phyloP scores from a whole-genome alignment of 1,140 invertebrate genomes.

The Nilaparvata lugens region DNA sequence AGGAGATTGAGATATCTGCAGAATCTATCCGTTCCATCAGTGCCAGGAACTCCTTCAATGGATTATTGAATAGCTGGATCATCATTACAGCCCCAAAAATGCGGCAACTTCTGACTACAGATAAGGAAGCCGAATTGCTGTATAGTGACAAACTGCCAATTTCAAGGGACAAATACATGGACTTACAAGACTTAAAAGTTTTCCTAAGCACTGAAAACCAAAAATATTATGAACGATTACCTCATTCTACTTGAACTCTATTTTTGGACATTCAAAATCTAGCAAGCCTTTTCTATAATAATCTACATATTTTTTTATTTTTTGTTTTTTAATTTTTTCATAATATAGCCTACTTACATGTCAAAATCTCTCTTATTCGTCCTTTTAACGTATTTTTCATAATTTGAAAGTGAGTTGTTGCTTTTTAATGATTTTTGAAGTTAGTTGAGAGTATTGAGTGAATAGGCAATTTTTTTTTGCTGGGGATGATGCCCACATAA shows the following conservation, averaged over 20 bases:
- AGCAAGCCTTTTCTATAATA: neutral
- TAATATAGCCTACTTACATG: neutral
- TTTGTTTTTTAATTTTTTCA: neutral
- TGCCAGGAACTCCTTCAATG: neutral
- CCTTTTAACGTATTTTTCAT: too few relatives aligned
- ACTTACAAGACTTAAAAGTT: neutral
- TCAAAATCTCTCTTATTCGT: neutral
- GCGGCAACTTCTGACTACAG: neutral
- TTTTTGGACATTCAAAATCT: neutral
- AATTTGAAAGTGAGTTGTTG: neutral
- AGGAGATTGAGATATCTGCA: too few relatives aligned
- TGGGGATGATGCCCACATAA: too few relatives aligned
- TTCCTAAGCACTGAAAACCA: neutral
- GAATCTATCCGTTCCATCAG: neutral
- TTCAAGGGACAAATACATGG: neutral
- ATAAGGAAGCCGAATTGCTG: neutral
- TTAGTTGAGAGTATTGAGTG: neutral
- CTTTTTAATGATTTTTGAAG: neutral
- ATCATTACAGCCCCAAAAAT: neutral
- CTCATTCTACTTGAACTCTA: neutral
- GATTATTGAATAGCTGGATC: neutral
- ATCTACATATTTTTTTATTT: neutral
- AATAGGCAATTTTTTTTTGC: too few relatives aligned
- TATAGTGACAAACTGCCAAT: neutral
- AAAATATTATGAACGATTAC: neutral